Conservation (phyloP, 2,113 vertebrate species). For the Ailuropoda melanoleuca region DNA sequence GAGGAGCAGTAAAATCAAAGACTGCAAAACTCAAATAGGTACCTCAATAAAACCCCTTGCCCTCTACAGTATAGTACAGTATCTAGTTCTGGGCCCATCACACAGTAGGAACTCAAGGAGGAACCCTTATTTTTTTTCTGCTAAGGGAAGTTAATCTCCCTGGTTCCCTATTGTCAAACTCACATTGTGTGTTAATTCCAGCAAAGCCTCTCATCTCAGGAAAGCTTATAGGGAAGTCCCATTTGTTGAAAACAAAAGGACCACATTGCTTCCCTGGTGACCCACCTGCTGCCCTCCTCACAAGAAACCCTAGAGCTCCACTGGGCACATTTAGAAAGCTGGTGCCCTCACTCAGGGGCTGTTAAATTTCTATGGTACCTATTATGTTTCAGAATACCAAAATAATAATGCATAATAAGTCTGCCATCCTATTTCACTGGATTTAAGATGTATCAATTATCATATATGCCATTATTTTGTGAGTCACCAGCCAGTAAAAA, state of each 20-base stretch:
- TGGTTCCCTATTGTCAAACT: conserved; percentile 22
- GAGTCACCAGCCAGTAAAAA: background rate
- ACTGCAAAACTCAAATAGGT: background rate
- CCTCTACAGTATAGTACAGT: background rate
- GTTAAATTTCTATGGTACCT: background rate
- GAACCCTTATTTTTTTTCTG: background rate
- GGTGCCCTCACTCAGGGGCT: background rate
- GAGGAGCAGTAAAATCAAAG: background rate
- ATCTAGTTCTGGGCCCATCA: background rate
- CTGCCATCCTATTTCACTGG: background rate
- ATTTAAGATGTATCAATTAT: background rate
- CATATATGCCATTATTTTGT: background rate
- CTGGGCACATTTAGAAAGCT: background rate
- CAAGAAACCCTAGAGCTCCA: background rate
- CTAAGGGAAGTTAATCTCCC: background rate
- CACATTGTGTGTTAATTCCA: background rate
- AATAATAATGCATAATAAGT: background rate
- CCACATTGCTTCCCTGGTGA: background rate
- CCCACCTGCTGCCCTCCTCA: background rate
- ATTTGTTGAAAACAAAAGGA: background rate
- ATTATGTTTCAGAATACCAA: background rate
- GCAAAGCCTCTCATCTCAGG: background rate
- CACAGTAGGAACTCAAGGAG: background rate
- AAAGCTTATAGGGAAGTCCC: background rate
- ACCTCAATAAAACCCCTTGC: background rate